Conservation (phyloP, 2,113 vertebrate species). For the Electrona antarctica region DNA sequence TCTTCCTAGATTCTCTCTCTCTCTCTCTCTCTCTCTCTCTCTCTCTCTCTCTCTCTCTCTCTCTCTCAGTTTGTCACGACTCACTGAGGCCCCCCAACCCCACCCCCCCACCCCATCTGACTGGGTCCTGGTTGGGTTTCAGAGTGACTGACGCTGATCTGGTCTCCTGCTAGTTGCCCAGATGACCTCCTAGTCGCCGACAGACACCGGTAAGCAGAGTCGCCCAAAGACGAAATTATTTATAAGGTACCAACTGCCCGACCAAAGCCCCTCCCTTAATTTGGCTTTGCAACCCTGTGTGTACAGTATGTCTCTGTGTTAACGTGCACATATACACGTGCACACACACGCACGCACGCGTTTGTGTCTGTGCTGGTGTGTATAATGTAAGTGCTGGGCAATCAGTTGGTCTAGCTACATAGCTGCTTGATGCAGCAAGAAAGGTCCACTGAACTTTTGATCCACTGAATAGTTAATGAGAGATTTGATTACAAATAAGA, state of each 20-base stretch:
- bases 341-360: slow-evolving; percentile 32
- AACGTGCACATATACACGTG: not conserved
- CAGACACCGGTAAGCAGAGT: slow-evolving; percentile 70
- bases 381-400: slow-evolving; percentile 33
- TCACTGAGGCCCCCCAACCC: too few relatives aligned
- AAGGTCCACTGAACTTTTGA: slow-evolving; percentile 64
- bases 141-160: slow-evolving; percentile 48
- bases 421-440: slow-evolving; percentile 37
- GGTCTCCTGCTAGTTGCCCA: slow-evolving; percentile 55
- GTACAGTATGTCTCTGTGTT: too few relatives aligned
- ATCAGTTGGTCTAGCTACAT: slow-evolving; percentile 22
- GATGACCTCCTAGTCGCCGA: slow-evolving; percentile 66
- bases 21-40: too few relatives aligned
- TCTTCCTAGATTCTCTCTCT: too few relatives aligned
- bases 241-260: slow-evolving; percentile 60
- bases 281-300: too few relatives aligned
- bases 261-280: slow-evolving; percentile 38
- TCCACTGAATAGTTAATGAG: slow-evolving; percentile 71
- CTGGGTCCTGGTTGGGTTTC: slow-evolving; percentile 11
- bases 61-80: too few relatives aligned
- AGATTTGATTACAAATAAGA: slow-evolving; percentile 70
- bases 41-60: too few relatives aligned
- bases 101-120: too few relatives aligned
- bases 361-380: slow-evolving; percentile 15
- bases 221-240: slow-evolving; percentile 67